These are phyloP conservation scores for Phragmatobia fuliginosa DNA, from an alignment of 2,888 invertebrate species.

Conservation along the genomic window DNA sequence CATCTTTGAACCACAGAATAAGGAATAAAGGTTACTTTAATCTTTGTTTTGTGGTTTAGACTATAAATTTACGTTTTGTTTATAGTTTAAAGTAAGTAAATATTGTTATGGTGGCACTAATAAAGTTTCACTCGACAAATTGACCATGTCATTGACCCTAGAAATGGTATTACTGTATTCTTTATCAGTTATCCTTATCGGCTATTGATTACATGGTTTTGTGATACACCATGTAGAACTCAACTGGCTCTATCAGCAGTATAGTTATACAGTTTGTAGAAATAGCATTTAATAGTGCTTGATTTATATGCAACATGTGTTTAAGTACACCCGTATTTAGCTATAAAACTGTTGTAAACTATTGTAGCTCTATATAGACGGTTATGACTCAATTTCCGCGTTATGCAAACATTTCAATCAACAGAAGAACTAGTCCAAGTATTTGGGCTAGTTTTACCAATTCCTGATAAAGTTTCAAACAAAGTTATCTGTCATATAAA, in stretches of 20 bases:
- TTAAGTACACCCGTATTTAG: not conserved
- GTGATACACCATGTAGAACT: not conserved
- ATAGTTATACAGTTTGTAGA: not conserved
- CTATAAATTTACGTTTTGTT: not conserved
- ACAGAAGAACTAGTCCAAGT: not conserved
- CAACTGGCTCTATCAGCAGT: not conserved
- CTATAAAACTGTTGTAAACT: not conserved
- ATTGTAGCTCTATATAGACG: not conserved
- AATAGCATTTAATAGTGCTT: not conserved
- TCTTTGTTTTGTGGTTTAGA: not conserved
- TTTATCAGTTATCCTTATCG: not conserved
- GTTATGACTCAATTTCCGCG: not conserved
- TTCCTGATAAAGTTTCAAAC: too few relatives aligned
- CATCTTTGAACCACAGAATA: too few relatives aligned
- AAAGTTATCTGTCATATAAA: too few relatives aligned
- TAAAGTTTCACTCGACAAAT: not conserved
- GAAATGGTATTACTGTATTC: not conserved
- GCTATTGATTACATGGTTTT: not conserved
- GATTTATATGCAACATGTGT: not conserved
- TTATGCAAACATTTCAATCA: not conserved
- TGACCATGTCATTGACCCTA: not conserved
- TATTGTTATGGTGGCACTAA: not conserved
- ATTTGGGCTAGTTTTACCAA: not conserved
- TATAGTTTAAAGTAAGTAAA: not conserved
- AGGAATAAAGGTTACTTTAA: too few relatives aligned